Base-by-base conservation (phyloP, 2,888 invertebrate species). In the Rugalucina vietnamica region DNA sequence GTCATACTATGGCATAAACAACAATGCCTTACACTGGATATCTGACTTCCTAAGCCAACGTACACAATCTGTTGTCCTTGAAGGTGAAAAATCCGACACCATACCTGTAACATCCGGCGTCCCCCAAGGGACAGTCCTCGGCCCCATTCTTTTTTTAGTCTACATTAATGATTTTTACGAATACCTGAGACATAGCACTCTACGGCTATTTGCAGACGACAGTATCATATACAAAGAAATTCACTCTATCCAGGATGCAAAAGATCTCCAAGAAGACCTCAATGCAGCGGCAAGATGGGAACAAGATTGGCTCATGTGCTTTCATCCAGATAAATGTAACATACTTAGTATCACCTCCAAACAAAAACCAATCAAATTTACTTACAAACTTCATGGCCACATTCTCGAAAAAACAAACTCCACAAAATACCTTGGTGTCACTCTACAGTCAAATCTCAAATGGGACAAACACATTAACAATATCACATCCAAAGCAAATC, bases 171-270 rank as follows among this genome's bases (percentile, higher is more conserved):
- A 78, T 29, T 78, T 74, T 65, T 21, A 10, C 24, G 65, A 75
- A 12, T 69, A 75, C 70, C 43, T 79, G 1, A 57, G 73, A 73
- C 79, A 72, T 24, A 74, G 73, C 37, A 57, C 79, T 8, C 49
- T 60, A 5, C 57, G 80, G 29, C 75, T 80, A 10, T 80, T 80
- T 50, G 75, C 80, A 5, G 80, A 79, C 65, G 79, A 74, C 27
- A 74, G 73, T 36, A 74, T 74, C 21, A 57, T 79, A 21, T 79
- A 79, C 32, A 79, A 57, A 72, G 34, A 71, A 8, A 72, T 79
- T 24, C 69, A 36, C 24, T 34, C 14, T 18, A 24, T 14, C 14
- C 10, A 18, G 10, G 72, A 79, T 57, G 78, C 70, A 1, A 21
- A 14, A 79, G 29, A 24, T 8, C 76, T 82, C 1, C 82, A 78